These are phyloP conservation scores for Adelosebastes latens DNA, from an alignment of 2,797 vertebrate species.

Conservation along the genomic window DNA sequence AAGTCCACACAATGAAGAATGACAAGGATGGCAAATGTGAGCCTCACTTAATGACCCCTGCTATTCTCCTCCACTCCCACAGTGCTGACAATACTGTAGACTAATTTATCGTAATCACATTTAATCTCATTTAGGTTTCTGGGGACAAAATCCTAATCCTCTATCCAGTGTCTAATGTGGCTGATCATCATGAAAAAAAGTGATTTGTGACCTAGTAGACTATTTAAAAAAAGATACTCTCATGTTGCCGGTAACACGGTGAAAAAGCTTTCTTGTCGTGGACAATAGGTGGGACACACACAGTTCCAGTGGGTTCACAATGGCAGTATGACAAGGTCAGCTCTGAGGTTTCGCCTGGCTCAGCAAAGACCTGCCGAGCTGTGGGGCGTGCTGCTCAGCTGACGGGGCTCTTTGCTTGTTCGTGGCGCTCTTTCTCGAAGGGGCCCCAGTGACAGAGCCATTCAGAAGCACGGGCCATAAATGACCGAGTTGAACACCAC, in stretches of 20 bases:
- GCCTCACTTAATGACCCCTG: background rate
- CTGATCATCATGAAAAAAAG: background rate
- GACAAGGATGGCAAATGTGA: constrained; percentile 12
- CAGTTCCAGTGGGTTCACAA: constrained; percentile 77
- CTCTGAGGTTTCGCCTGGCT: constrained; percentile 81
- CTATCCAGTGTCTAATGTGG: background rate
- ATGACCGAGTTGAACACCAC: constrained; percentile 73
- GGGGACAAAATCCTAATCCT: background rate
- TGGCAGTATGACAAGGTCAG: constrained; percentile 76
- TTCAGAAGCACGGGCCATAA: constrained; percentile 83
- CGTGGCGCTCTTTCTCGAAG: constrained; percentile 80
- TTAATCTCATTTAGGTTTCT: background rate
- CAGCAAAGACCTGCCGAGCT: constrained; percentile 78
- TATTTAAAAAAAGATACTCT: background rate
- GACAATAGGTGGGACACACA: constrained; percentile 66
- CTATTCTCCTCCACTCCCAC: background rate
- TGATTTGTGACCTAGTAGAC: background rate
- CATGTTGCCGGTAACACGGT: constrained; percentile 39
- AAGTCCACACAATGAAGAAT: constrained; percentile 11
- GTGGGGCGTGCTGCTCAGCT: constrained; percentile 72
- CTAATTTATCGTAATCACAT: background rate
- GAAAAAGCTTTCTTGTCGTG: constrained; percentile 58
- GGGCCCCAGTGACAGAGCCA: constrained; percentile 74
- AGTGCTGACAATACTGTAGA: background rate
- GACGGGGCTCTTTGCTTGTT: constrained; percentile 87